These are phyloP conservation scores for Arctopsyche grandis DNA, from an alignment of 1,140 invertebrate genomes.

Conservation along the genomic window DNA sequence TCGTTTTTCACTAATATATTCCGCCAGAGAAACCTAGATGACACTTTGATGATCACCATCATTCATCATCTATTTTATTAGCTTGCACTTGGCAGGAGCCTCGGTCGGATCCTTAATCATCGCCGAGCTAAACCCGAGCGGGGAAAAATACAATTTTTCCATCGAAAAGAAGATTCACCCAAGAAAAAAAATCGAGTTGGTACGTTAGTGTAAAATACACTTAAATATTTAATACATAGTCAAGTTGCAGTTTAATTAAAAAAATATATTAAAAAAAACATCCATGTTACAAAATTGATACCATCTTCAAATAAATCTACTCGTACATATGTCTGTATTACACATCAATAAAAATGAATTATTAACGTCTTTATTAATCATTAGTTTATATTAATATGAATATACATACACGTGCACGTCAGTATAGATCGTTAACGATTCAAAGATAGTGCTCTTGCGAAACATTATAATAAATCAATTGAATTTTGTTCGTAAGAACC, in stretches of 20 bases:
- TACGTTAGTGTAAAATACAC: too few relatives aligned
- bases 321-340: background rate
- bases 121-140: too few relatives aligned
- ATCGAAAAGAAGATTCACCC: background rate
- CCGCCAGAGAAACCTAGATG: constrained; percentile 29
- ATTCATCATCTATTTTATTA: constrained; percentile 53
- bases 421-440: constrained; percentile 11
- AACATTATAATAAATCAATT: background rate
- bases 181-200: too few relatives aligned
- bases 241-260: too few relatives aligned
- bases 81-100: constrained; percentile 47
- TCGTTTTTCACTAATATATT: constrained; percentile 20
- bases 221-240: too few relatives aligned
- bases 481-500: background rate
- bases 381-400: background rate
- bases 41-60: constrained; percentile 45
- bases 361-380: constrained; percentile 19
- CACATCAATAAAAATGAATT: background rate
- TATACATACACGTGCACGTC: background rate
- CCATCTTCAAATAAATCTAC: too few relatives aligned
- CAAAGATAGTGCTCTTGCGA: background rate
- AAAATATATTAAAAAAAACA: too few relatives aligned
- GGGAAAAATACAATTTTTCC: background rate
- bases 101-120: constrained; percentile 38
- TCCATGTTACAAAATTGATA: too few relatives aligned